Evolutionary conservation across 2,797 vertebrate genomes (phyloP), one percentile per base, ranked within the genome.

Genomic region (Sciurus carolinensis): DNA sequence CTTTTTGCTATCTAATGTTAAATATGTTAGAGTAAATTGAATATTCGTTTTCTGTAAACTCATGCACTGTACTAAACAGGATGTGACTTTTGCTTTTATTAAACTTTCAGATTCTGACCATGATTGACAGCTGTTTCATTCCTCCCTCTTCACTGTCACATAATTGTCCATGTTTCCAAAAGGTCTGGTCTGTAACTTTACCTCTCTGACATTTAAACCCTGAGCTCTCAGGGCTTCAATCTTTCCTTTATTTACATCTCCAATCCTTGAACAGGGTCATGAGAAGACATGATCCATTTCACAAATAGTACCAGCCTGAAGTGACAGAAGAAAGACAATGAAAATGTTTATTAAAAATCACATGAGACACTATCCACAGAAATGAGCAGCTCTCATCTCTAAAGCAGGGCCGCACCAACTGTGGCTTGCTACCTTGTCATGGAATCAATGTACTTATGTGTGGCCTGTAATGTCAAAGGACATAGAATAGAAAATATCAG

Each of bases 201-300:
- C 85, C 87, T 84, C 90, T 64, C 73, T 97, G 85, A 94, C 85
- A 92, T 93, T 93, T 93, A 88, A 96, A 47, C 77, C 64, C 36
- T 88, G 22, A 62, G 54, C 50, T 95, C 88, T 93, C 91, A 50
- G 57, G 33, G 10, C 71, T 96, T 95, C 87, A 92, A 52, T 94
- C 64, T 93, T 83, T 44, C 47, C 87, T 96, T 90, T 96, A 92
- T 67, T 95, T 95, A 92, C 9, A 94, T 92, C 91, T 62, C 57
- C 2, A 83, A 64, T 36, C 17, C 47, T 88, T 95, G 96, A 88
- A 87, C 59, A 90, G 42, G 36, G 69, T 91, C 90, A 88, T 47
- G 24, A 90, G 42, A 96, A 83, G 79, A 90, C 52, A 54, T 28
- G 72, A 95, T 84, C 28, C 50, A 92, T 81, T 94, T 89, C 77